Evolutionary conservation across 2,888 invertebrate species (phyloP), one percentile per base, ranked within the genome.

Genomic region (Ephialtes manifestator): DNA sequence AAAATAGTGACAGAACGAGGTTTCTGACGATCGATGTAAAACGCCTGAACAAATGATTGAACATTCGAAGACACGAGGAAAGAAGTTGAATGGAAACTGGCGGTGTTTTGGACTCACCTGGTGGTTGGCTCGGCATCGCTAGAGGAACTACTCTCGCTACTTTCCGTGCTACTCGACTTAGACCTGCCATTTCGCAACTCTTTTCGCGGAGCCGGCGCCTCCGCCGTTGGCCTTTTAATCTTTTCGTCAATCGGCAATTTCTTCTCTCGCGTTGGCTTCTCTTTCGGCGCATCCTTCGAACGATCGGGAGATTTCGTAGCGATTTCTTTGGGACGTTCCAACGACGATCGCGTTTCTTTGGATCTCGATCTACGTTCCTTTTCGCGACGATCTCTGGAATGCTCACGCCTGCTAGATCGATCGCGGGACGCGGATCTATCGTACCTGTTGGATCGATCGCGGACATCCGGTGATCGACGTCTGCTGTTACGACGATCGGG

Each of bases 311-410:
- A 87, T 91, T 93, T 63, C 89, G 89, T 70, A 78, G 8, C 88
- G n/a, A 84, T 70, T 4, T 92, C 91, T 82, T 88, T 90, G 48
- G 88, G 87, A 68, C 91, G 91, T 79, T 93, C 92, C 87, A 90
- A 81, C 81, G 93, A 91, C 48, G 92, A 88, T 18, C 88, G 89
- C 70, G 89, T 86, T 85, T 94, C 93, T 88, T 94, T 93, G 1
- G 95, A 95, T 78, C 93, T 92, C 75, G 94, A 94, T 85, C 94
- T 93, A 89, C 81, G 95, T 94, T 86, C 94, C 68, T 81, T 88
- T 39, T 89, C 87, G 15, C 95, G 94, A 89, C 95, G 95, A 35
- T 95, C 94, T 68, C 93, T 92, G 75, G 93, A 93, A 77, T 93
- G 92, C 71, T 93, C 93, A 55, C 92, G 91, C 70, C 92, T 91